phyloP scores from a whole-genome alignment of 2,888 invertebrate species.

The Limnephilus rhombicus region DNA sequence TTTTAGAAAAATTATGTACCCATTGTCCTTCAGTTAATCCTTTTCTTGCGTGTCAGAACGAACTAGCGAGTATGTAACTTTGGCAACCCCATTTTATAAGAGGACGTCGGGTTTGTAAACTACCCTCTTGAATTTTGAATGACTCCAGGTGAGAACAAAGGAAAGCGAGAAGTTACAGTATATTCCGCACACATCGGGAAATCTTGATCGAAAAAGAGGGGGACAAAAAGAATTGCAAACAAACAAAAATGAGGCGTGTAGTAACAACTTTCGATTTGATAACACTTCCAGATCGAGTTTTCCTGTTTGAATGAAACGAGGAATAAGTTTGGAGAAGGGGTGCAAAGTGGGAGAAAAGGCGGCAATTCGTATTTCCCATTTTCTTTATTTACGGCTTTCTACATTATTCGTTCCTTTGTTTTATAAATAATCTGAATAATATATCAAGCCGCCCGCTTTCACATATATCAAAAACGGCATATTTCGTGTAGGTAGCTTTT shows the following conservation, averaged over 20 bases:
- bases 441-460: neutral
- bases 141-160: slow-evolving; percentile 57
- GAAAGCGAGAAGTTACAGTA: slow-evolving; percentile 19
- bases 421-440: neutral
- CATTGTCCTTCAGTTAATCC: neutral
- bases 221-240: slow-evolving; percentile 44
- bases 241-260: slow-evolving; percentile 41
- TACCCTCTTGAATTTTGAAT: slow-evolving; percentile 60
- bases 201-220: slow-evolving; percentile 45
- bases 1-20: neutral
- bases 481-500: too few relatives aligned
- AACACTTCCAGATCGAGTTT: slow-evolving; percentile 49
- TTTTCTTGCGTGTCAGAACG: slow-evolving; percentile 5
- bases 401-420: neutral
- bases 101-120: slow-evolving; percentile 42
- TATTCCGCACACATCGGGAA: slow-evolving; percentile 24
- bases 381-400: neutral
- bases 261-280: slow-evolving; percentile 54
- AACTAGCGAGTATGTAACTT: slow-evolving; percentile 49
- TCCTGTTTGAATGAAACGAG: slow-evolving; percentile 25
- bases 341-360: neutral
- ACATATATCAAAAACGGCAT: neutral
- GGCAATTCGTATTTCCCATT: neutral
- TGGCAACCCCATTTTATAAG: slow-evolving; percentile 48
- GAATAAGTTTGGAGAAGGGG: neutral